Base-by-base conservation (phyloP, 2,888 invertebrate species). In the Drosophila rubida region DNA sequence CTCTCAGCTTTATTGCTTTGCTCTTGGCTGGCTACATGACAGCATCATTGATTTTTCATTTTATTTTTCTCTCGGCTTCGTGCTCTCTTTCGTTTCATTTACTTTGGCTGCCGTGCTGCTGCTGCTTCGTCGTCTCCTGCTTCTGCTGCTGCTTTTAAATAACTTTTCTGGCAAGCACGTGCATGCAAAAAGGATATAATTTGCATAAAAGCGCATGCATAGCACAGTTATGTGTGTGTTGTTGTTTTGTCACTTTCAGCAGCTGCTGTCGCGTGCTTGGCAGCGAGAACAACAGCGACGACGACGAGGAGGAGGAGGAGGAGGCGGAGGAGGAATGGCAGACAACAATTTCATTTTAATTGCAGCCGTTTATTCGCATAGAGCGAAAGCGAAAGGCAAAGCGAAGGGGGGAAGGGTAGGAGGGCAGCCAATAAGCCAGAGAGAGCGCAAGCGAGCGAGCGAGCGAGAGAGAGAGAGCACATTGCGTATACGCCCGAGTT, bases 11-110 rank as follows among this genome's bases (percentile, higher is more conserved):
- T 51, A 51, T 59, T 48, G 49, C 72, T 62, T 69, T 66, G 69
- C 61, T 55, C 64, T 54, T 41, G 3, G 51, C 70, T 41, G 3
- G 51, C 70, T 69, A 72, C 67, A 84, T 82, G 81, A 75, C 87
- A 82, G 81, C 81, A 82, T 87, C 82, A 85, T 83, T 87, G 83
- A 82, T 87, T 85, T 87, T 87, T 82, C 87, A 74, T 69, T 78
- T 78, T 63, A 54, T 62, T 54, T 75, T 59, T 16, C 23, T 58
- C 41, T 42, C 13, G 22, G 22, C 13, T 41, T 32, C 22, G n/a
- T 55, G 8, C 44, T 54, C 23, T 35, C 44, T 45, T 23, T 32
- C 54, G 27, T 50, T 49, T 41, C 14, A 30, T 35, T 39, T 41
- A 14, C 44, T 53, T 13, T 32, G n/a, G n/a, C 1, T 42, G n/a